Evolutionary conservation across 2,797 vertebrate species (phyloP), one percentile per base, ranked within the genome.

Genomic region (Lagocephalus sceleratus): DNA sequence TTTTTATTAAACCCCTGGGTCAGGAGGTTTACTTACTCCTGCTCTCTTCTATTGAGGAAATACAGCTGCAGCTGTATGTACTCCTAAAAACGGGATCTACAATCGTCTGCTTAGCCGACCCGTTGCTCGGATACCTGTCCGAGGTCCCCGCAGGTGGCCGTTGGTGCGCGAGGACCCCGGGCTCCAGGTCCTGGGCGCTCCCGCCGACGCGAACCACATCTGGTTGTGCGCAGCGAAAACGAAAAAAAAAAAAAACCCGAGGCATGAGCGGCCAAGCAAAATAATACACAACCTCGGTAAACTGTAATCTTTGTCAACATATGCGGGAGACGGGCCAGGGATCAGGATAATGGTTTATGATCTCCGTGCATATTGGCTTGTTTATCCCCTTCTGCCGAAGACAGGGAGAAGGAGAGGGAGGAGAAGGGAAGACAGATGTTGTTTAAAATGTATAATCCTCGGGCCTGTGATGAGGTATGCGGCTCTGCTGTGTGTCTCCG

Each of bases 361-460:
- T 77, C 62, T 70, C 66, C 45, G 49, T 58, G 20, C 43, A 11
- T 54, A 61, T 80, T 67, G 60, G 62, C 52, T 61, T 63, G 63
- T 75, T 73, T 72, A 61, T 57, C 22, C 39, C 56, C 2, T 59
- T 29, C 20, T 64, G 43, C 60, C 41, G 39, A 53, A 54, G 46
- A 43, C 26, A 8, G 49, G 20, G 20, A 51, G 38, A 47, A 35
- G 12, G 47, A 32, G 26, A 20, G 38, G 29, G 21, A 54, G 50
- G 47, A 60, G 54, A 57, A 39, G 25, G 68, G 57, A 48, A 66
- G 61, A 76, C 60, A 71, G 70, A 79, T 76, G 73, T 73, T 82
- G 66, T 79, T 84, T 81, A 79, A 76, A 68, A 66, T 54, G 47
- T 52, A 16, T 78, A 76, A 82, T 80, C 64, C 64, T 47, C 5